Evolutionary conservation across 2,888 invertebrate genomes (phyloP), one percentile per base, ranked within the genome.

Genomic region (Steinernema hermaphroditum): DNA sequence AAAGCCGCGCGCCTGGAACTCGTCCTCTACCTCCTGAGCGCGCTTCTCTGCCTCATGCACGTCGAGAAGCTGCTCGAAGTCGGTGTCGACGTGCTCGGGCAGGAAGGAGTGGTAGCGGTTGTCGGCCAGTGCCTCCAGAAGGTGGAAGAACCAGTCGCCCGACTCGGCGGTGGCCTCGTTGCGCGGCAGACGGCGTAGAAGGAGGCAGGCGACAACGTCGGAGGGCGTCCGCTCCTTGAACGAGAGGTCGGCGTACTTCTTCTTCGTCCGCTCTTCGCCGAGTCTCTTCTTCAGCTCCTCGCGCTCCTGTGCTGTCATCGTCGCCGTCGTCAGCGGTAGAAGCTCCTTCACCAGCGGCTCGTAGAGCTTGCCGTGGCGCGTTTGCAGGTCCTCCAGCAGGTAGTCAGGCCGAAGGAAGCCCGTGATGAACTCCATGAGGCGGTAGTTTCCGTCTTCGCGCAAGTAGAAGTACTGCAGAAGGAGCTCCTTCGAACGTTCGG

Each of bases 111-210:
- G 62, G 16, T 29, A 32, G 8, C 29, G 27, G 62, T 34, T 62
- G 16, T 32, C 32, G 9, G 14, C 16, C 32, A 62, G 62, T 32
- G 27, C 62, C 16, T 8, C 12, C 29, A 62, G 32, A 14, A 62
- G 62, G 34, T 62, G 62, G 62, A 32, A 62, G 34, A 62, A 32
- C 62, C 62, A 62, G 16, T 62, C 62, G 32, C 62, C 62, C 2
- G 62, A 62, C 32, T 62, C 62, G 29, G 29, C 1, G 29, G 34
- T 34, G 1, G n/a, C 16, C 24, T 16, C 24, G 24, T 22, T 22
- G 19, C 9, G 24, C 62, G 62, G 62, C 12, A 62, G 34, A 29
- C 62, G 62, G 14, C 62, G 62, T 16, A 62, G 62, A 24, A 62
- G 29, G 27, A 62, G 62, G 32, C 62, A 32, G 29, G 62, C 62